A percentile compares a stretch with the other conserved stretches of the same genome.
These are phyloP conservation scores for Jordanella pulchra DNA, from an alignment of 2,797 vertebrate genomes.

Conservation along the genomic window DNA sequence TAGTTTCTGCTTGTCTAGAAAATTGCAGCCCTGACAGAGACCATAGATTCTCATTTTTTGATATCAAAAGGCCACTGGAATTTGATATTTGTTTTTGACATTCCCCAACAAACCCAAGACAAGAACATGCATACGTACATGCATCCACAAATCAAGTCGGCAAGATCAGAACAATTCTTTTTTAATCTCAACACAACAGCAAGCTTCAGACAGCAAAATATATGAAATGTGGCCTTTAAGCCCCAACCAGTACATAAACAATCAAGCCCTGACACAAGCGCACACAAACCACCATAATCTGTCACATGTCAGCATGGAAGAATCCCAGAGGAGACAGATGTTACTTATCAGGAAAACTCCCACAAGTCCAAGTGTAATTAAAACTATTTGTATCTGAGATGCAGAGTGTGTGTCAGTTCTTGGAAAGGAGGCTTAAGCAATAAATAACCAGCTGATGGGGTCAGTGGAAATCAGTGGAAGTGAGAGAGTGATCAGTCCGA, in stretches of 20 bases:
- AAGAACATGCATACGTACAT: slow-evolving; percentile 14
- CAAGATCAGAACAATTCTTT: slow-evolving; percentile 11
- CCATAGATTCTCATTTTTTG: neutral
- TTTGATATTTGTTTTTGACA: slow-evolving; percentile 20
- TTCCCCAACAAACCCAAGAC: slow-evolving; percentile 30
- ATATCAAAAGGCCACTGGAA: slow-evolving; percentile 4
- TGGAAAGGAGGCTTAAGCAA: slow-evolving; percentile 13
- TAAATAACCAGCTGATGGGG: slow-evolving; percentile 10
- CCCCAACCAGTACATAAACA: slow-evolving; percentile 12
- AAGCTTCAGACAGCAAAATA: slow-evolving; percentile 28
- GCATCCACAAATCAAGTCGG: slow-evolving; percentile 5
- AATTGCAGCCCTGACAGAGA: neutral
- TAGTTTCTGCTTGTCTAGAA: neutral
- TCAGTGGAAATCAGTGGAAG: neutral
- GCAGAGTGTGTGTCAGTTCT: slow-evolving; percentile 22
- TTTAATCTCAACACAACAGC: slow-evolving; percentile 20
- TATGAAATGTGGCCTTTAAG: slow-evolving; percentile 24
- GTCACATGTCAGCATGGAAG: slow-evolving; percentile 23
- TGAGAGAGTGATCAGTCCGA: neutral
- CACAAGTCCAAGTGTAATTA: slow-evolving; percentile 29
- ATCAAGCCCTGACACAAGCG: slow-evolving; percentile 16
- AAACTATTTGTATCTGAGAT: slow-evolving; percentile 34
- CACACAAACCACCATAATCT: slow-evolving; percentile 26
- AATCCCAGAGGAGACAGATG: slow-evolving; percentile 48
- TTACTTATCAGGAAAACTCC: slow-evolving; percentile 58